Base-by-base conservation (phyloP, 2,888 invertebrate species). In the Hemaris fuciformis region DNA sequence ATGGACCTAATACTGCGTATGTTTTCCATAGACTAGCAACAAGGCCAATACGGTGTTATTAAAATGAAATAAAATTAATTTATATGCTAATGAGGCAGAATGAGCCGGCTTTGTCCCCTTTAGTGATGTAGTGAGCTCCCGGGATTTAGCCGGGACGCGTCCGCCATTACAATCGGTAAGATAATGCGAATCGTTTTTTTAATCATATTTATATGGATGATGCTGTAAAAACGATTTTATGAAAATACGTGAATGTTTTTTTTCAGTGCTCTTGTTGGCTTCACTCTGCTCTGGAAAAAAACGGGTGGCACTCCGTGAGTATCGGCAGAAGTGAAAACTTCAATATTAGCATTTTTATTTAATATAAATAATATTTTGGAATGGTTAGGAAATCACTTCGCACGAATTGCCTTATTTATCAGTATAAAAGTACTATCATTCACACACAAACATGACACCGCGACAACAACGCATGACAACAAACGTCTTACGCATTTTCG, bases 11-110 rank as follows among this genome's bases (percentile, higher is more conserved):
- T n/a, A n/a, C n/a, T n/a, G n/a, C n/a, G 38, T 13, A 5, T n/a
- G n/a, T 38, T 38, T 38, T 38, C n/a, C 38, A n/a, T 3, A n/a
- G n/a, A 6, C 1, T 15, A 6, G 6, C 46, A 22, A 45, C 22
- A 23, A 46, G 46, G n/a, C 23, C 48, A 48, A 48, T 48, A 65
- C 61, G 60, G 60, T 65, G 66, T 75, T 79, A 81, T 80, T 80
- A 81, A 80, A 83, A 80, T 76, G 69, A 77, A 82, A 83, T 80
- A 76, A 81, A 82, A 85, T 85, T 83, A 84, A 85, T 85, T 85
- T 81, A 85, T 80, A 85, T 86, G 84, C 75, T 83, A 85, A 85
- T 85, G 70, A 77, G 76, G 61, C 27, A 1, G 53, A 48, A 48
- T 48, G 53, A 65, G 58, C 60, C 63, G 74, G 64, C 70, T 70